phyloP scores from a whole-genome alignment of 2,888 invertebrate species.

The Perizoma flavofasciatum region DNA sequence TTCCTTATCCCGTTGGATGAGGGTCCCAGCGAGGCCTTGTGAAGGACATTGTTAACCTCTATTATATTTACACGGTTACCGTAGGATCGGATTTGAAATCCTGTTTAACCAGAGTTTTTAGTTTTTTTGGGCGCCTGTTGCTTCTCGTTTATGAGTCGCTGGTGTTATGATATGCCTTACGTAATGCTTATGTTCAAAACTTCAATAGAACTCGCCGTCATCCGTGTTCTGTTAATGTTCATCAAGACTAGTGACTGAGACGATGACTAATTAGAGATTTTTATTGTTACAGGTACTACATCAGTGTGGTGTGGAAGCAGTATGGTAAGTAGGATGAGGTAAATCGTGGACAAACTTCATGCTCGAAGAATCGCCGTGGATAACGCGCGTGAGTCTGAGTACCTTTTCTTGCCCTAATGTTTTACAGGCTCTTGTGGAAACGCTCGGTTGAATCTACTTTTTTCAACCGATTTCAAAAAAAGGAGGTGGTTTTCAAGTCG shows the following conservation, averaged over 20 bases:
- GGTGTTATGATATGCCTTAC: constrained; percentile 8
- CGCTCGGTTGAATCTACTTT: too few species aligned
- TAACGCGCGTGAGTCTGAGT: constrained; percentile 14
- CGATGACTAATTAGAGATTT: constrained; percentile 19
- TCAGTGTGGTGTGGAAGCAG: constrained; percentile 1
- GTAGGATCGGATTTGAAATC: constrained; percentile 13
- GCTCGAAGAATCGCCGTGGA: constrained; percentile 4
- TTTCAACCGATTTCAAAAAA: too few species aligned
- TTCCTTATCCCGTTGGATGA: constrained; percentile 66
- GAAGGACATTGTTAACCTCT: constrained; percentile 49
- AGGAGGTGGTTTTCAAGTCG: too few species aligned
- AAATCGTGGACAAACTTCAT: constrained; percentile 20
- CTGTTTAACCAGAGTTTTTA: constrained; percentile 14
- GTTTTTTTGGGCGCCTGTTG: constrained; percentile 1
- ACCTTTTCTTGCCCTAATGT: not conserved
- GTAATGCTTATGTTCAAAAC: constrained; percentile 6
- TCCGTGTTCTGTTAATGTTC: not conserved
- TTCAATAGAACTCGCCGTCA: not conserved
- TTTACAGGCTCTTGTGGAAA: too few species aligned
- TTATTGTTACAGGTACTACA: constrained; percentile 38
- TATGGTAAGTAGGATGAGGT: constrained; percentile 19
- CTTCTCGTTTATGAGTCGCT: constrained; percentile 15
- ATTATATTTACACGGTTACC: constrained; percentile 17
- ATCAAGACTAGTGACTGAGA: not conserved
- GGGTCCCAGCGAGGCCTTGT: constrained; percentile 58